Base-by-base conservation (phyloP, 2,888 invertebrate genomes). In the Malachius bipustulatus region DNA sequence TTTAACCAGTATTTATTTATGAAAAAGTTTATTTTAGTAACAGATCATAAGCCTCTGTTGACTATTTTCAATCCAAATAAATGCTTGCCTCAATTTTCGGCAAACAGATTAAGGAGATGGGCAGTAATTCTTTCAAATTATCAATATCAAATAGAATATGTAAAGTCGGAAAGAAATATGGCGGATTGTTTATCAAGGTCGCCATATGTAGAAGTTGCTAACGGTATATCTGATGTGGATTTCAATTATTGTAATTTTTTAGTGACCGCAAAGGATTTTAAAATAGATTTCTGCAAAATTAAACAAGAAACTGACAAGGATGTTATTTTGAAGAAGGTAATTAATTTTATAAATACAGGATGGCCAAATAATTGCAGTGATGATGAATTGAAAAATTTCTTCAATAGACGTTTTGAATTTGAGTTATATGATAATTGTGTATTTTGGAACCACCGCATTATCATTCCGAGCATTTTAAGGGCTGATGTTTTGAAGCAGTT, bases 131-230 rank as follows among this genome's bases (percentile, higher is more conserved):
- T 37, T n/a, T 28, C 32, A 4, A 28, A 10, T 14, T 42, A 33
- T 19, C n/a, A 42, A 16, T 40, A 35, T 28, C 26, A 37, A 24
- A 32, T 38, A 4, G 24, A 38, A 34, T 38, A 35, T 19, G 19
- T 41, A 4, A 43, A 40, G 26, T 47, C 43, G 9, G 30, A 36
- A 4, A 28, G 32, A 8, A 48, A 50, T 35, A 30, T 40, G 4
- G 46, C 47, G 4, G 48, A 50, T 41, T 45, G 40, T 14, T 36
- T 43, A 14, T 43, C 41, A 3, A 30, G 41, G 16, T 30, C 34
- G 10, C 38, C 40, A 16, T n/a, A 35, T 4, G 12, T 29, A 8
- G 28, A 16, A 24, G 11, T 29, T n/a, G 8, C 10, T 6, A 4
- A 4, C 8, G 24, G 10, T 10, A 4, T 10, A 12, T 14, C 29